These are phyloP conservation scores for Micromussa lordhowensis DNA, from an alignment of 92 coral and sea anemone genomes.

Conservation along the genomic window DNA sequence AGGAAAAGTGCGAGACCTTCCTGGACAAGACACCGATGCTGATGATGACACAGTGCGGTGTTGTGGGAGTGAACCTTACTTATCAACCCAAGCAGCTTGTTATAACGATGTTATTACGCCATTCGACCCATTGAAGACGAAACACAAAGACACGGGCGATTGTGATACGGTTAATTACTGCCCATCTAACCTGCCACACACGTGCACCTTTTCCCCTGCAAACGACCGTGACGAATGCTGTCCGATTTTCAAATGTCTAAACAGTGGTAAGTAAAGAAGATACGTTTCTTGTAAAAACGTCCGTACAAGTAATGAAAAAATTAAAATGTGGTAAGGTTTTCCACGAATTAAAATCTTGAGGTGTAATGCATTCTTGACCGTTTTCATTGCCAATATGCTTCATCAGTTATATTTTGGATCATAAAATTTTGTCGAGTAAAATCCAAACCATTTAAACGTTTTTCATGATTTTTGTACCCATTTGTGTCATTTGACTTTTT, in stretches of 20 bases:
- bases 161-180: not conserved
- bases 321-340: too few relatives aligned
- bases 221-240: slow-evolving; percentile 25
- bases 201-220: slow-evolving; percentile 13
- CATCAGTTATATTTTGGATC: too few relatives aligned
- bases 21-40: slow-evolving; percentile 44
- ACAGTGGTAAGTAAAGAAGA: not conserved
- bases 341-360: too few relatives aligned
- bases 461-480: too few relatives aligned
- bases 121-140: not conserved
- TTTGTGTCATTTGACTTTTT: too few relatives aligned
- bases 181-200: not conserved
- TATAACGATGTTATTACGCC: slow-evolving; percentile 4
- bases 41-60: slow-evolving; percentile 14
- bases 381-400: too few relatives aligned
- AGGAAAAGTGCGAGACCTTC: slow-evolving; percentile 10
- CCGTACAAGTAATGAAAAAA: too few relatives aligned
- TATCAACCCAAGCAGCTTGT: slow-evolving; percentile 10
- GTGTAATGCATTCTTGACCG: too few relatives aligned
- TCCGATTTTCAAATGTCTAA: slow-evolving; percentile 11
- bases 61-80: slow-evolving; percentile 24
- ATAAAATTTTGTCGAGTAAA: too few relatives aligned
- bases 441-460: too few relatives aligned
- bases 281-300: too few relatives aligned
- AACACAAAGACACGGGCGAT: not conserved